Base-by-base conservation (phyloP, 2,888 invertebrate species). In the Chamaedrilus cognettii region DNA sequence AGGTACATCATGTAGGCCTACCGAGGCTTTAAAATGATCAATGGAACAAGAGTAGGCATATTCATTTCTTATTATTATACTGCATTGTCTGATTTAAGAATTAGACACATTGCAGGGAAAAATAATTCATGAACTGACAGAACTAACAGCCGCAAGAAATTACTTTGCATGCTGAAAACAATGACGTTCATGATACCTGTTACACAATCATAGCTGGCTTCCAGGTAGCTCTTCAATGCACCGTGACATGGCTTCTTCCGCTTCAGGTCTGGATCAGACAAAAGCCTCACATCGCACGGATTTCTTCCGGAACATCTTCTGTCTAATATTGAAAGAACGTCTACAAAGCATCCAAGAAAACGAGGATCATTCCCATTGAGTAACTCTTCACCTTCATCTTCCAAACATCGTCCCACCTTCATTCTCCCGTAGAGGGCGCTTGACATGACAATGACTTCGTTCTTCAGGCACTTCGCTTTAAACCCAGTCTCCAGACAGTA, bases 261-360 rank as follows among this genome's bases (percentile, higher is more conserved):
- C 26, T 23, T 15, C 11, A 52, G 26, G 26, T 52, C 55, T 7
- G 55, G 15, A 26, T 52, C 55, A 52, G 7, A 7, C 11, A 19
- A 7, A 19, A 11, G 15, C 28, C 26, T 7, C 28, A 52, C 28
- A 7, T 7, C 7, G 26, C 55, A 52, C 26, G 7, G 11, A 52
- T 52, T 52, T 23, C 55, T 52, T 52, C 55, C 55, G 26, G 55
- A 19, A 23, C 55, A 52, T 52, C 28, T 52, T 26, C 26, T 52
- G 26, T 52, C 55, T 26, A 52, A 19, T 5, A 52, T 11, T 19
- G 7, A 5, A 52, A 52, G 55, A 23, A 52, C 55, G 28, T 52
- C 55, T 26, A 52, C 55, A 19, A 23, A 52, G 26, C 55, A 52
- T 7, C 55, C 55, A 26, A 52, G 55, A 26, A 52, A 52, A 26